Evolutionary conservation across 1,140 invertebrate genomes (phyloP), one percentile per base, ranked within the genome.

Genomic region (Drosophila ercepeae): DNA sequence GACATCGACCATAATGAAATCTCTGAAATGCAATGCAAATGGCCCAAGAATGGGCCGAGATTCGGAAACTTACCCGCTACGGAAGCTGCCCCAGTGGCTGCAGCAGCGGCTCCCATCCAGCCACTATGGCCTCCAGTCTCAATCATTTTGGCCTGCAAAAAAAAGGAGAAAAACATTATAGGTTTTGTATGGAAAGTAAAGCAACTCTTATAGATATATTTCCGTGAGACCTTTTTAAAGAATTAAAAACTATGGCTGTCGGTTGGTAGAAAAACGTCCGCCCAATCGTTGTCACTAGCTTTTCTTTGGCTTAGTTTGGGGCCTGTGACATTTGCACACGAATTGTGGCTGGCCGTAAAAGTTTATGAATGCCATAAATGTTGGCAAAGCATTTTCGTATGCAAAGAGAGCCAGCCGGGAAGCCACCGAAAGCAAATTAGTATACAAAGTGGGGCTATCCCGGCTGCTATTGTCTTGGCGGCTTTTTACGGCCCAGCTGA

Each of bases 111-210:
- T 11, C 86, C 79, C 89, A 91, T 91, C 89, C 89, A 91, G 51
- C 71, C 86, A 29, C 73, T 81, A 68, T 91, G 89, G 73, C 82
- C 89, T 46, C 89, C 81, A 34, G 68, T 89, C 48, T 91, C 89
- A 54, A 91, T 90, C 89, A 91, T 89, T 74, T 91, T 91, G 59
- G 89, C 89, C 89, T 91, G 72, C 21, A 90, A 84, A 84, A 23
- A 8, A 18, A 3, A 34, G 11, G n/a, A n/a, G 3, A 32, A 27
- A 45, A 23, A 49, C 8, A 72, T 18, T 42, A 21, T 32, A 16
- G 39, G 16, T 49, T 82, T 52, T 53, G 65, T 54, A 1, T 4
- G n/a, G 8, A 13, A 32, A 9, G 6, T 32, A 16, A 39, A 13
- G 2, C 14, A 14, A 16, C 7, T 2, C 2, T 39, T 0, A 16